Base-by-base conservation (phyloP, 2,888 invertebrate genomes). In the Trimorus sp. region DNA sequence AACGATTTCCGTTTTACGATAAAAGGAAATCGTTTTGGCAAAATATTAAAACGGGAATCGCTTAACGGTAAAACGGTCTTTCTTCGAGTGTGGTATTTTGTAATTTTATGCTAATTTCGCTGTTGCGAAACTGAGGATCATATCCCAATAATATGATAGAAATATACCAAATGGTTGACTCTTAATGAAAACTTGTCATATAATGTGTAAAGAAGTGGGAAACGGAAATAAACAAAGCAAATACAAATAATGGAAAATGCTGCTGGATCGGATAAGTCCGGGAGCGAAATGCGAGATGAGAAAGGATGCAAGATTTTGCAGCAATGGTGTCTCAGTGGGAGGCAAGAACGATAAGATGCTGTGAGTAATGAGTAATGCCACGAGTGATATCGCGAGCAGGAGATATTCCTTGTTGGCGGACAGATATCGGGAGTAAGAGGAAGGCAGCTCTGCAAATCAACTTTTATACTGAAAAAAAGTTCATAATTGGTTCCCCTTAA, bases 301-400 rank as follows among this genome's bases (percentile, higher is more conserved):
- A 76, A 83, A 80, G 78, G 79, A 84, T 73, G 82, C 80, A 84
- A 82, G 82, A 85, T 83, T 83, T 84, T 85, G 83, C 83, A 81
- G 86, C 84, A 87, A 85, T 84, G 88, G 83, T 85, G 85, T 85
- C 86, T 86, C 88, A 85, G 89, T 85, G 88, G 88, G 84, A 84
- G 86, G 87, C 87, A 86, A 87, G 88, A 83, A 88, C 89, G 91
- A 91, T 91, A 91, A 91, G 90, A 88, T 88, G 87, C 87, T 83
- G 89, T 91, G 91, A 91, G 91, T 91, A 91, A 91, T 91, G 91
- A 91, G 91, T 89, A 91, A 90, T 90, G 90, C 89, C 89, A 88
- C 90, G 88, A 90, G 89, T 91, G 91, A 91, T 91, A 91, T 90
- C 91, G 88, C 87, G 86, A 87, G 86, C 86, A 85, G 88, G 60